Base-by-base conservation (phyloP, 1,140 invertebrate species). In the Babylonia areolata region DNA sequence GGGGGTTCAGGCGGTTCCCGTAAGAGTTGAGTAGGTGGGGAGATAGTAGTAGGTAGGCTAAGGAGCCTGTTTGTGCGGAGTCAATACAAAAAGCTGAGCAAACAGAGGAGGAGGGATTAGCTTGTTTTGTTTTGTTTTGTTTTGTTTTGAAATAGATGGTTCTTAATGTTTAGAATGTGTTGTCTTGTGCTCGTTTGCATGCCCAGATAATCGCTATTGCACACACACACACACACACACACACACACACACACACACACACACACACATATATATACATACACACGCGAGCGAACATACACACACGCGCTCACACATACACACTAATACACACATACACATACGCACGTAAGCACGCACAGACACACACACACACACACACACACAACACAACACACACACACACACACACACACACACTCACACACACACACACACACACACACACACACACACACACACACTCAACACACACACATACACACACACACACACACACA, bases 191-290 rank as follows among this genome's bases (percentile, higher is more conserved):
- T n/a, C n/a, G n/a, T n/a, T n/a, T n/a, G n/a, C n/a, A n/a, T n/a
- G n/a, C n/a, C n/a, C n/a, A n/a, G n/a, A 37, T 31, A 75, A 6
- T n/a, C 73, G 35, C 73, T n/a, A 12, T 6, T 31, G 31, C 73
- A 75, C 73, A 75, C 73, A 75, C 73, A 75, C 73, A 75, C 73
- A 77, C 73, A 77, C 73, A 77, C 73, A 77, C 73, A 77, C 73
- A 77, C 73, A 77, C 73, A 77, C 73, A 77, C 73, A 77, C 73
- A 77, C 73, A 77, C 73, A 77, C 73, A 77, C 73, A 77, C 73
- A 77, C 73, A 77, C 73, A 77, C 73, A 77, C 73, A 77, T 37
- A 15, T 77, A 35, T 1, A 35, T 77, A n/a, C 33, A 77, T 33
- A 77, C 5, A 35, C 33, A 77, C 33, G 37, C 73, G 1, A 11